These are phyloP conservation scores for Falco naumanni DNA, from an alignment of 2,797 vertebrate species.

Conservation along the genomic window DNA sequence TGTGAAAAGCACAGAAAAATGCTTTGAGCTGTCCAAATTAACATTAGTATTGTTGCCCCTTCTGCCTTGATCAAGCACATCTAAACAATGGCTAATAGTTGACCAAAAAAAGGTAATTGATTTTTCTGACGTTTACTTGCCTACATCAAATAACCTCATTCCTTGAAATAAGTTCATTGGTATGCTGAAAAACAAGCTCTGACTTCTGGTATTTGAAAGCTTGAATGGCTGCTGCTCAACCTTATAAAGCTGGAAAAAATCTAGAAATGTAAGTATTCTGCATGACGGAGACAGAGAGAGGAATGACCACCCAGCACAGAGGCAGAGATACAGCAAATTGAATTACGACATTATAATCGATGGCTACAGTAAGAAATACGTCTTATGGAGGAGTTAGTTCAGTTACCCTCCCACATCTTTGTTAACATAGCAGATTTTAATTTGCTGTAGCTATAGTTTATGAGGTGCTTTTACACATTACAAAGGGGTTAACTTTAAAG, in stretches of 20 bases:
- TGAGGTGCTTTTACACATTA: neutral
- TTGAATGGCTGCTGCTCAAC: neutral
- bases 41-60: conserved; percentile 22
- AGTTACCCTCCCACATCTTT: neutral
- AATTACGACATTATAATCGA: neutral
- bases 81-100: conserved; percentile 24
- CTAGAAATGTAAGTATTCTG: neutral
- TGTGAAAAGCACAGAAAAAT: neutral
- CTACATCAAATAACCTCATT: conserved; percentile 31
- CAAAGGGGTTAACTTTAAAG: neutral
- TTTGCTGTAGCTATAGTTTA: neutral
- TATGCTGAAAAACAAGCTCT: conserved; percentile 8
- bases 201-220: conserved; percentile 5
- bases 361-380: neutral
- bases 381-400: neutral
- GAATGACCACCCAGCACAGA: neutral
- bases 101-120: conserved; percentile 51
- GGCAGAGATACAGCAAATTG: neutral
- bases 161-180: conserved; percentile 47
- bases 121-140: conserved; percentile 65
- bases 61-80: conserved; percentile 19
- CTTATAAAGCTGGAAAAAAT: neutral
- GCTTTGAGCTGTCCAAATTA: neutral
- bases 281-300: neutral
- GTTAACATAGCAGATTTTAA: neutral